Evolutionary conservation across 1,140 invertebrate species (phyloP).

Genomic region (Spodoptera frugiperda): DNA sequence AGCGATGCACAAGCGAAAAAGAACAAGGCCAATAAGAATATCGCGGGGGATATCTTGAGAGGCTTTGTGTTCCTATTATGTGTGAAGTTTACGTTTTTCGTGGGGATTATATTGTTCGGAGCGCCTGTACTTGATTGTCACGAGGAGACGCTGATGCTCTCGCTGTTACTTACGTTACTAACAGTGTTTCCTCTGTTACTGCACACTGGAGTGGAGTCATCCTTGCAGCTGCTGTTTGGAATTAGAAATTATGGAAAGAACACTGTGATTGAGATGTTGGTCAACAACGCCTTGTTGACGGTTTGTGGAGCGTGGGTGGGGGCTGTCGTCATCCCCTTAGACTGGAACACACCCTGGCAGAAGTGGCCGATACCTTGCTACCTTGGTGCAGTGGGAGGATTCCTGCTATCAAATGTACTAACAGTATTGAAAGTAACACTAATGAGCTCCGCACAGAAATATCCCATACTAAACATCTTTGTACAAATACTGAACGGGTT

Average conservation of each 20-base stretch:
- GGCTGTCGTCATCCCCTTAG: conserved; percentile 94
- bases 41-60: conserved; percentile 70
- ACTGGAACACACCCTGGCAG: conserved; percentile 97
- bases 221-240: conserved; percentile 86
- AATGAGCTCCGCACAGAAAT: conserved; percentile 70
- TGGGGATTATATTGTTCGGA: conserved; percentile 91
- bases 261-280: conserved; percentile 86
- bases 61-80: conserved; percentile 69
- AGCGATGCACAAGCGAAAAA: conserved; percentile 69
- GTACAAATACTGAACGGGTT: conserved; percentile 72
- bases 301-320: conserved; percentile 95
- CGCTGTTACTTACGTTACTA: conserved; percentile 88
- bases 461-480: conserved; percentile 69
- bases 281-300: conserved; percentile 87
- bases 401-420: conserved; percentile 86
- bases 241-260: conserved; percentile 82
- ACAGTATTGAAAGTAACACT: conserved; percentile 80
- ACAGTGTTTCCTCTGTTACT: conserved; percentile 89
- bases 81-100: conserved; percentile 86
- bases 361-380: conserved; percentile 93
- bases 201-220: conserved; percentile 87
- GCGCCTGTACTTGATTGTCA: conserved; percentile 89
- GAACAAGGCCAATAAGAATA: conserved; percentile 66
- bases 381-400: conserved; percentile 90
- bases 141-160: conserved; percentile 91